phyloP scores from a whole-genome alignment of 2,797 vertebrate genomes.

The Xiphorhynchus erythropygius region DNA sequence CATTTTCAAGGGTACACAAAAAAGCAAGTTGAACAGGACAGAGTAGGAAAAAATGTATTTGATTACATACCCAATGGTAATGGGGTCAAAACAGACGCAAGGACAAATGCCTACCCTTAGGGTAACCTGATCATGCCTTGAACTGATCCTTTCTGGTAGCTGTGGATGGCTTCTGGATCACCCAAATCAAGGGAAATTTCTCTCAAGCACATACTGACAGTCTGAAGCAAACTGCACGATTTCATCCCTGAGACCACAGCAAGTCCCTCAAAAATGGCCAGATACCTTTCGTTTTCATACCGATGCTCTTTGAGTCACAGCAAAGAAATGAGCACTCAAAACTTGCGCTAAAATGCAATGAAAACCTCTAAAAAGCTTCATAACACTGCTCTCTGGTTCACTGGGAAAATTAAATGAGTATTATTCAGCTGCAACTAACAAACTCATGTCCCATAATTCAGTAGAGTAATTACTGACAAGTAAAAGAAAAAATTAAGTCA shows the following conservation, averaged over 20 bases:
- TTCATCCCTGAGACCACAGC: not conserved
- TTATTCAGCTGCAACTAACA: not conserved
- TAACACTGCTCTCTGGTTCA: not conserved
- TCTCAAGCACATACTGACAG: not conserved
- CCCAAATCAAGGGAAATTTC: conserved; percentile 36
- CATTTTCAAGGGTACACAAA: conserved; percentile 38
- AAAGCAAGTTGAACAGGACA: conserved; percentile 10
- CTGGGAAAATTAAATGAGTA: not conserved
- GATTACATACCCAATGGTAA: conserved; percentile 56
- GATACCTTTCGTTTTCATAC: not conserved
- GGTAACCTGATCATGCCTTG: conserved; percentile 85
- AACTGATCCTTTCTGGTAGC: conserved; percentile 38
- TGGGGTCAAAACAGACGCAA: conserved; percentile 78
- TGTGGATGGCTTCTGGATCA: not conserved
- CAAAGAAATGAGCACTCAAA: not conserved
- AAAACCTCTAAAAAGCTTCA: not conserved
- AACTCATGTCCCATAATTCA: conserved; percentile 9
- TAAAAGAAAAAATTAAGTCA: conserved; percentile 5
- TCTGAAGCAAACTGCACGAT: conserved; percentile 7
- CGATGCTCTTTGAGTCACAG: not conserved
- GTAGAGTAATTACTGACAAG: conserved; percentile 24
- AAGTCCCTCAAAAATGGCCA: conserved; percentile 4
- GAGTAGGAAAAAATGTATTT: conserved; percentile 61
- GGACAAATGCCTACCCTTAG: conserved; percentile 87
- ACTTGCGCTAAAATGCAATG: not conserved